Conservation (phyloP, 2,113 vertebrate genomes). For the Rhipidura dahli region DNA sequence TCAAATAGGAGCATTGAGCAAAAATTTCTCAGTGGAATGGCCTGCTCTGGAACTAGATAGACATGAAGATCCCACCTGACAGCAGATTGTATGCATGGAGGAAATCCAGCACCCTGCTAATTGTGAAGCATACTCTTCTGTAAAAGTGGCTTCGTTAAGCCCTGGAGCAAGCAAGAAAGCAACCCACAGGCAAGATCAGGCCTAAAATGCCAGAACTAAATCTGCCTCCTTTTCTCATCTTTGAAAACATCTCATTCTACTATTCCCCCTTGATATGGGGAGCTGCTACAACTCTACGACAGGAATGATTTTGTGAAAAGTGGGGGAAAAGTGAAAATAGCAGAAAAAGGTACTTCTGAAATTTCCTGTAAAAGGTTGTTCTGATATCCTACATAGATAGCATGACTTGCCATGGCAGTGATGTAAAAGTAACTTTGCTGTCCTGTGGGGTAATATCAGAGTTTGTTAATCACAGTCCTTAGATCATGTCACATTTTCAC, state of each 20-base stretch:
- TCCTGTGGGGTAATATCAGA: not conserved
- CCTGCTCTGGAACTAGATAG: not conserved
- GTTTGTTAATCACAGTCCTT: not conserved
- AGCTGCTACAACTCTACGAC: not conserved
- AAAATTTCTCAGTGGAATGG: not conserved
- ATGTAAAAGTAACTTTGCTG: not conserved
- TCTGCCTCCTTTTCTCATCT: not conserved
- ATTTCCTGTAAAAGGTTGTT: not conserved
- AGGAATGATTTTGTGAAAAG: not conserved
- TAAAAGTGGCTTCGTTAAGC: not conserved
- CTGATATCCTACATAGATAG: not conserved
- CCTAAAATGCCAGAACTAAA: not conserved
- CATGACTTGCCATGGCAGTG: not conserved
- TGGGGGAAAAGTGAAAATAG: not conserved
- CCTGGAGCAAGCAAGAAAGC: not conserved
- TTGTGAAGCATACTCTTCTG: not conserved
- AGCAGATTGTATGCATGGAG: not conserved
- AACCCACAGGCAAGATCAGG: not conserved
- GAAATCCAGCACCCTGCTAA: not conserved
- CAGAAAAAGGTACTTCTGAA: not conserved
- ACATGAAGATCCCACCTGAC: not conserved
- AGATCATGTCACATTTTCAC: not conserved
- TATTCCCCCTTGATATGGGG: not conserved
- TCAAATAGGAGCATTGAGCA: not conserved
- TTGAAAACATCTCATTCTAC: not conserved